These are phyloP conservation scores for Thalpophila matura DNA, from an alignment of 2,888 invertebrate species.

Conservation along the genomic window DNA sequence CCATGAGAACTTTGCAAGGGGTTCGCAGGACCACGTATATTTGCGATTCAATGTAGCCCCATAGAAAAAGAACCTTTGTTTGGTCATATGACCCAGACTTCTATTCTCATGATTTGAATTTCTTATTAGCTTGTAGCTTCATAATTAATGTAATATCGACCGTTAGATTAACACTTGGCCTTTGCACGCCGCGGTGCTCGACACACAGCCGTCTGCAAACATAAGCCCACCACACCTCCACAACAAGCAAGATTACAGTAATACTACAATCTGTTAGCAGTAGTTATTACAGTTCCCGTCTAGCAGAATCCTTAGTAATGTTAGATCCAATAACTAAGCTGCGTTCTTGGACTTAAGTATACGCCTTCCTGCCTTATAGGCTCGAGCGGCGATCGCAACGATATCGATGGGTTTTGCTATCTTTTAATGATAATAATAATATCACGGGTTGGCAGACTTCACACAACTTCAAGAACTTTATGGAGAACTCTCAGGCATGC, in stretches of 20 bases:
- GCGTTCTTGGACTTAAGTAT: conserved; percentile 45
- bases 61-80: background rate
- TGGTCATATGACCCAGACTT: background rate
- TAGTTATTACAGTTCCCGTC: conserved; percentile 55
- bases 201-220: background rate
- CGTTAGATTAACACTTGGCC: conserved; percentile 1
- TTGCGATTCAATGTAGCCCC: background rate
- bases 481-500: too few species aligned
- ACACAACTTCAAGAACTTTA: too few species aligned
- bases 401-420: too few species aligned
- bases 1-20: too few species aligned
- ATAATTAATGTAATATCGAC: conserved; percentile 12
- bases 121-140: background rate
- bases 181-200: background rate
- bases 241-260: conserved; percentile 46
- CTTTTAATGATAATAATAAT: too few species aligned
- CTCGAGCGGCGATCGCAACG: conserved; percentile 1
- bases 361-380: conserved; percentile 12
- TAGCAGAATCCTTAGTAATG: conserved; percentile 73
- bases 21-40: background rate
- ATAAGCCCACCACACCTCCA: conserved; percentile 1
- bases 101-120: background rate
- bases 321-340: conserved; percentile 74
- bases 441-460: too few species aligned
- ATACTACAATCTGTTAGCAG: conserved; percentile 43